Evolutionary conservation across 2,888 invertebrate species (phyloP), one percentile per base, ranked within the genome.

Genomic region (Anthrax anthrax): DNA sequence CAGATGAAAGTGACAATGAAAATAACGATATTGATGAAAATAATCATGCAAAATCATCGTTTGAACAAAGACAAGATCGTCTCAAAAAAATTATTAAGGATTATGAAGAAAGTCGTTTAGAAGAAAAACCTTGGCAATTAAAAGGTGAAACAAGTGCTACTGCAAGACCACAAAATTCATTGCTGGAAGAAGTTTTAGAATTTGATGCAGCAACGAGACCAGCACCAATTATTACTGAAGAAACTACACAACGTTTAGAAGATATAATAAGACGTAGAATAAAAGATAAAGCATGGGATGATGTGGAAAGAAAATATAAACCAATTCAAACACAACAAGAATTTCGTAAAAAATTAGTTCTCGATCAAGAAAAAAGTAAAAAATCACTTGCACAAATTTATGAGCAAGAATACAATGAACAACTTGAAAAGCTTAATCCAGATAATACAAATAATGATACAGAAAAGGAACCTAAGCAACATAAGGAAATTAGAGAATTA

Each of bases 301-400:
- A 96, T 66, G 94, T 95, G 0, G 80, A 81, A 50, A 76, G 84
- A 43, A 94, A 90, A 71, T 77, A 81, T 18, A 90, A 89, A 62
- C 86, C 88, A 0, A 77, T 82, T 2, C 84, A 88, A 51, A 83
- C 86, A 13, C 82, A 87, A 3, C 71, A 82, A 39, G 83, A 85
- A 50, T 95, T 83, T 63, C 89, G 89, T 58, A 94, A 95, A 61
- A 79, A 85, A 52, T 72, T 94, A 47, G 77, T 90, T 0, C 69
- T 97, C 39, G 85, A 97, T 65, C 90, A 94, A 56, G 88, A 94
- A 58, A 96, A 96, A 61, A 92, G 92, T 58, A 94, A 96, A 69
- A 72, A 83, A 50, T 92, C 94, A 43, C 73, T 98, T 43, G 87
- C 92, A 0, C 83, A 97, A 69, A 84, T 97, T 41, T 97, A 97